phyloP scores from a whole-genome alignment of 2,113 vertebrate species.

The Pomatostomus ruficeps region DNA sequence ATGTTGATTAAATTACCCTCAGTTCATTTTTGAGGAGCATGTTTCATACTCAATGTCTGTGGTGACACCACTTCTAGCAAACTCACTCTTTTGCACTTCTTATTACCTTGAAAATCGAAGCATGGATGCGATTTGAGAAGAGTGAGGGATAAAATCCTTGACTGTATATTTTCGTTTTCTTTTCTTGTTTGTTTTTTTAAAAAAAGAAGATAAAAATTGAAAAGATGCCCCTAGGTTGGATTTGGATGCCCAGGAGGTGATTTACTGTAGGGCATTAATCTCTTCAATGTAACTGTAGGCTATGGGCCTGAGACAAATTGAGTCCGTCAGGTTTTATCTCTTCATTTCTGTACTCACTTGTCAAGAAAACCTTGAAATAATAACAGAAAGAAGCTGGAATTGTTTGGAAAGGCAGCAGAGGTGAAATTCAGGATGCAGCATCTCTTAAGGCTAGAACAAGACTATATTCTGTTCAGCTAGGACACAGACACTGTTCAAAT shows the following conservation, averaged over 20 bases:
- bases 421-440: neutral
- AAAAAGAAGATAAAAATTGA: neutral
- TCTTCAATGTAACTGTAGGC: neutral
- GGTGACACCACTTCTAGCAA: neutral
- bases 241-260: neutral
- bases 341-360: conserved; percentile 6
- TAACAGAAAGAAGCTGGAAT: neutral
- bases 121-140: neutral
- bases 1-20: neutral
- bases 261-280: conserved; percentile 22
- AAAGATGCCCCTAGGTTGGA: neutral
- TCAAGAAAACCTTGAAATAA: conserved; percentile 9
- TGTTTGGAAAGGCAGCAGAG: neutral
- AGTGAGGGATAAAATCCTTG: neutral
- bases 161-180: neutral
- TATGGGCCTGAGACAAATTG: conserved; percentile 22
- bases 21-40: neutral
- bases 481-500: neutral
- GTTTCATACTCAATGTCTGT: neutral
- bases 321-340: conserved; percentile 6
- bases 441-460: neutral
- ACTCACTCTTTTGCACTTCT: neutral
- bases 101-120: neutral
- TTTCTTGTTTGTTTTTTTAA: neutral
- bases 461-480: neutral